Conservation (phyloP, 92 coral and sea anemone genomes). For the Siderastrea siderea region DNA sequence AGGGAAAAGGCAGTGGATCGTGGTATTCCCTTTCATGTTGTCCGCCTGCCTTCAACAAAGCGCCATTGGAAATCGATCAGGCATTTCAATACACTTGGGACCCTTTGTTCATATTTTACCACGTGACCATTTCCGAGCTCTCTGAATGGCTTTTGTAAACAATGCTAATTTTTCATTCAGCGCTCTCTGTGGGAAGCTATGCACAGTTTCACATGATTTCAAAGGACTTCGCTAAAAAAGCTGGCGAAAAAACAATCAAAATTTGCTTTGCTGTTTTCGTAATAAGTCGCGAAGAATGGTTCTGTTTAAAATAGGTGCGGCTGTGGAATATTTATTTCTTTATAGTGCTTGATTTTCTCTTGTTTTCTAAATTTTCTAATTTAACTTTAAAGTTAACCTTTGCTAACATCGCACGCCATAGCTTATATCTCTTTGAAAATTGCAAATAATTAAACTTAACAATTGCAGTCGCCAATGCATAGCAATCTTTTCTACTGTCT, state of each 20-base stretch:
- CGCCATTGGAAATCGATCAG: constrained; percentile 87
- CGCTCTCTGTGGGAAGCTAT: constrained; percentile 4
- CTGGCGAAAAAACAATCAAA: too few species aligned
- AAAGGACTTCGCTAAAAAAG: neutral
- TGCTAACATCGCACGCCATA: neutral
- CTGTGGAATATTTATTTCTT: too few species aligned
- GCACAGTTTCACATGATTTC: neutral
- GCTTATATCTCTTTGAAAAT: neutral
- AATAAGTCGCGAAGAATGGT: too few species aligned
- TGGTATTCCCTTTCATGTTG: constrained; percentile 84
- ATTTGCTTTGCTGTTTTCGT: neutral
- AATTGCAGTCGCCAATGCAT: neutral
- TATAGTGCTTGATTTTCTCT: too few species aligned
- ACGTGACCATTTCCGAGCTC: constrained; percentile 58
- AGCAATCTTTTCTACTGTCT: neutral
- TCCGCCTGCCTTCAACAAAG: constrained; percentile 74
- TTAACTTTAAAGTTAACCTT: neutral
- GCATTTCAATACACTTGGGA: constrained; percentile 92
- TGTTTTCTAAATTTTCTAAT: too few species aligned
- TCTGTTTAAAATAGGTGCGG: too few species aligned
- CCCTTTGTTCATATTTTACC: constrained; percentile 69
- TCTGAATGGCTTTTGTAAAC: constrained; percentile 56
- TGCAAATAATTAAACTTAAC: neutral
- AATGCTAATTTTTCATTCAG: constrained; percentile 23
- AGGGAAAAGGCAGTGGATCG: constrained; percentile 97